Percentiles rank a stretch among this genome's conserved stretches.
phyloP scores from a whole-genome alignment of 2,797 vertebrate species.

The Mormyrus proboscirostris region DNA sequence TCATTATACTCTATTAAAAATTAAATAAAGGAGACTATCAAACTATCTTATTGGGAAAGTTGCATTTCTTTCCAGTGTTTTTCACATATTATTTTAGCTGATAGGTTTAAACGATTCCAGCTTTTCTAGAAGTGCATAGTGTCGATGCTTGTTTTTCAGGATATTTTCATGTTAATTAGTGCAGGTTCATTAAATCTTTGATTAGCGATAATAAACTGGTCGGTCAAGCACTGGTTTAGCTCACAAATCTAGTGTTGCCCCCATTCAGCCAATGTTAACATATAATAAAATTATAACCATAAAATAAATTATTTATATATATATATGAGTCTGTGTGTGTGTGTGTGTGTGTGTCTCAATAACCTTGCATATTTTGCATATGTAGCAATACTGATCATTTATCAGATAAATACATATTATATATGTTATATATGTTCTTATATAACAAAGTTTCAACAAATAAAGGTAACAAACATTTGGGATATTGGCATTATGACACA shows the following conservation, averaged over 20 bases:
- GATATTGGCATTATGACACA: background rate
- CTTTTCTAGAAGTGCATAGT: background rate
- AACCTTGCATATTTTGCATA: background rate
- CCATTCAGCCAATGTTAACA: background rate
- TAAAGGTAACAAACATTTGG: background rate
- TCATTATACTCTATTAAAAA: background rate
- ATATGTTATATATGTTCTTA: background rate
- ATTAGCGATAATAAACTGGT: background rate
- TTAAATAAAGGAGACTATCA: background rate
- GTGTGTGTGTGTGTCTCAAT: background rate
- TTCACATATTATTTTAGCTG: background rate
- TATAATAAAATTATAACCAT: background rate
- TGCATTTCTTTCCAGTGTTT: background rate
- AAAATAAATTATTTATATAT: background rate
- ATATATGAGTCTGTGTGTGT: too few relatives aligned
- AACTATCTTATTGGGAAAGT: background rate
- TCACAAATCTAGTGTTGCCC: background rate
- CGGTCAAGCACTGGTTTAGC: background rate
- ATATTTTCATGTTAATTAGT: background rate
- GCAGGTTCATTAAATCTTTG: background rate
- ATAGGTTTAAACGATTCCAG: background rate
- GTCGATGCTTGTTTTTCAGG: background rate
- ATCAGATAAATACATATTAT: background rate
- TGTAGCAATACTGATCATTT: background rate
- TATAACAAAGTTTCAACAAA: background rate